Base-by-base conservation (phyloP, 1,140 invertebrate genomes). In the Philotrypesis tridentata region DNA sequence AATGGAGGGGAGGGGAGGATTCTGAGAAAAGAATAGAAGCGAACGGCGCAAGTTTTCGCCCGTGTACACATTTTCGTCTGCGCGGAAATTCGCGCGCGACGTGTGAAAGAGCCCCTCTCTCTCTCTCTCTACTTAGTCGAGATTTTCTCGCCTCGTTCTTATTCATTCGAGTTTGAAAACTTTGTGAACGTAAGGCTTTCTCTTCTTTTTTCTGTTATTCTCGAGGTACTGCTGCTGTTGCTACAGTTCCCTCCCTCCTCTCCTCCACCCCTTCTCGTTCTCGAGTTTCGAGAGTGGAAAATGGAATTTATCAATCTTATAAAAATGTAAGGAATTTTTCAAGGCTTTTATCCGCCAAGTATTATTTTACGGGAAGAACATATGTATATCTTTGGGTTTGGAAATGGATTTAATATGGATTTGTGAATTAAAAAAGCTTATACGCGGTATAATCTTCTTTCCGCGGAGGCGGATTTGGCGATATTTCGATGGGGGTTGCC, bases 81-180 rank as follows among this genome's bases (percentile, higher is more conserved):
- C 0, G 8, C 23, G 14, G 14, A 25, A 65, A 65, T 65, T 71
- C 33, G 48, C 48, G 6, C 48, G 17, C 48, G n/a, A 40, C 9
- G 17, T 71, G 31, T 37, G 33, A 40, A 71, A 71, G 68, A 1
- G 31, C 0, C 3, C 2, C 21, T 48, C 0, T 4, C 43, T 17
- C 48, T 55, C 48, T 48, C 21, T 11, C 23, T 71, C 3, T 71
- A 71, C 68, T 71, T 71, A 71, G 33, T 43, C 27, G 72, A 75
- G 73, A 75, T 75, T 75, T 75, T 75, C 55, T 63, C 25, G 23
- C 25, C 63, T 65, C 55, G 73, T 37, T 75, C 73, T 63, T 75
- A 75, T 75, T 75, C 60, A 75, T 75, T 61, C 73, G 31, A 63
- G 23, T 75, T 75, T 63, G 17, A 75, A 75, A 75, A 55, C 61